Conservation (phyloP, 2,113 vertebrate species). For the Ptyas mucosa region DNA sequence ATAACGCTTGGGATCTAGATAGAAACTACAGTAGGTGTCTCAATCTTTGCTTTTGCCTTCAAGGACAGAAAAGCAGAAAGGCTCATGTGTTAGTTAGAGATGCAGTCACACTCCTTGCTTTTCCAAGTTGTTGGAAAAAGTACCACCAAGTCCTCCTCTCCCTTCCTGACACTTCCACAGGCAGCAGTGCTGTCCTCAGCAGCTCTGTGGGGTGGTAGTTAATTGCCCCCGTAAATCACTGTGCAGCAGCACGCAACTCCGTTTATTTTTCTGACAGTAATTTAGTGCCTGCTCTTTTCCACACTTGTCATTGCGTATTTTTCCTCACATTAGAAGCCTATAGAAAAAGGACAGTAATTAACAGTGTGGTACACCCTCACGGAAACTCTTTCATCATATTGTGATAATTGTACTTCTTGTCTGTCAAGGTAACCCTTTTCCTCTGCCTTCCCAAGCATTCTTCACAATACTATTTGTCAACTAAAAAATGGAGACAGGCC, state of each 20-base stretch:
- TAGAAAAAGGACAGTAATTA: conserved; percentile 99
- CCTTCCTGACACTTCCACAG: conserved; percentile 69
- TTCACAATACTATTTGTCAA: conserved; percentile 87
- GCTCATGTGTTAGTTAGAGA: neutral
- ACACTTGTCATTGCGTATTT: conserved; percentile 99
- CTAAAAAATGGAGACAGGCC: conserved; percentile 62
- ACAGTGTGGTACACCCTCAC: conserved; percentile 84
- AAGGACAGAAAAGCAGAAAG: neutral
- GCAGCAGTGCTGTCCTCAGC: conserved; percentile 74
- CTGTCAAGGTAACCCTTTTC: conserved; percentile 93
- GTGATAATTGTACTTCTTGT: conserved; percentile 99
- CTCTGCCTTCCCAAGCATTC: conserved; percentile 71
- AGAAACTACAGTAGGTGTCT: neutral
- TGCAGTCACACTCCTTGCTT: conserved; percentile 28
- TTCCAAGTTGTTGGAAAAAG: conserved; percentile 67
- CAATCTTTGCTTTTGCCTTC: neutral
- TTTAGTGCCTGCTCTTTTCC: conserved; percentile 99
- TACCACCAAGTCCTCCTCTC: conserved; percentile 37
- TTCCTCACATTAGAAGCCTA: conserved; percentile 98
- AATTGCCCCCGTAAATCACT: conserved; percentile 99
- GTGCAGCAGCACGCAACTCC: conserved; percentile 80
- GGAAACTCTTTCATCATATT: conserved; percentile 96
- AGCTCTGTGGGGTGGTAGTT: conserved; percentile 92
- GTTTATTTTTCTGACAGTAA: conserved; percentile 99
- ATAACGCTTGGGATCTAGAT: neutral